Evolutionary conservation across 2,888 invertebrate genomes (phyloP).

Genomic region (Drepanosiphum platanoidis): DNA sequence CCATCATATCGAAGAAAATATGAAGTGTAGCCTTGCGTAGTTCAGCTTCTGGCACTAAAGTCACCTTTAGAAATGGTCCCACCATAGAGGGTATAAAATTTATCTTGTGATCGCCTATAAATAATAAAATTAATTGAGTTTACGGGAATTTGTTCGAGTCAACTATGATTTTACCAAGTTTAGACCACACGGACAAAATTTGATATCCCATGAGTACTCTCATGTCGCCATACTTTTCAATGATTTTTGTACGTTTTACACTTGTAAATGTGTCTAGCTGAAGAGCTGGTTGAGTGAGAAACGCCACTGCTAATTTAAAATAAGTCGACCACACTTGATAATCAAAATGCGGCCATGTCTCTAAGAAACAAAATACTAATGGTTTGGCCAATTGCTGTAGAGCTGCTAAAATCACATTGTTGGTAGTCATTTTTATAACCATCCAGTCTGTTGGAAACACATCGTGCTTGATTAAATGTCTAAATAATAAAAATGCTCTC

Average conservation of each 20-base stretch:
- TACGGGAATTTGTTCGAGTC: neutral
- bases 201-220: conserved; percentile 91
- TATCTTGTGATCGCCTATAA: conserved; percentile 82
- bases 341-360: conserved; percentile 78
- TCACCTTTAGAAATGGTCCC: conserved; percentile 92
- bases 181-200: conserved; percentile 90
- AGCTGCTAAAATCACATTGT: conserved; percentile 84
- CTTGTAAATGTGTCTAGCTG: conserved; percentile 86
- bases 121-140: no score
- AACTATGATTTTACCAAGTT: conserved; percentile 72
- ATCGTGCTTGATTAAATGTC: conserved; percentile 81
- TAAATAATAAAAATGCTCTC: conserved; percentile 81
- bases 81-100: conserved; percentile 93
- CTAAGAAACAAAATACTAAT: conserved; percentile 83
- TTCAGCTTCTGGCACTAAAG: conserved; percentile 86
- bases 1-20: conserved; percentile 95
- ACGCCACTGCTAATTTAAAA: conserved; percentile 82
- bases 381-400: conserved; percentile 90
- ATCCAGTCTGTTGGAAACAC: conserved; percentile 92
- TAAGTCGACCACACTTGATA: conserved; percentile 82
- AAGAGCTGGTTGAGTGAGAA: conserved; percentile 81
- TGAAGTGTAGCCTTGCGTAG: conserved; percentile 88
- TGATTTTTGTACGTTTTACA: conserved; percentile 79
- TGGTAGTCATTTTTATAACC: conserved; percentile 87
- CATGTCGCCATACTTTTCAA: conserved; percentile 88